Evolutionary conservation across 2,797 vertebrate species (phyloP).

Genomic region (Coranthus polyacanthus): DNA sequence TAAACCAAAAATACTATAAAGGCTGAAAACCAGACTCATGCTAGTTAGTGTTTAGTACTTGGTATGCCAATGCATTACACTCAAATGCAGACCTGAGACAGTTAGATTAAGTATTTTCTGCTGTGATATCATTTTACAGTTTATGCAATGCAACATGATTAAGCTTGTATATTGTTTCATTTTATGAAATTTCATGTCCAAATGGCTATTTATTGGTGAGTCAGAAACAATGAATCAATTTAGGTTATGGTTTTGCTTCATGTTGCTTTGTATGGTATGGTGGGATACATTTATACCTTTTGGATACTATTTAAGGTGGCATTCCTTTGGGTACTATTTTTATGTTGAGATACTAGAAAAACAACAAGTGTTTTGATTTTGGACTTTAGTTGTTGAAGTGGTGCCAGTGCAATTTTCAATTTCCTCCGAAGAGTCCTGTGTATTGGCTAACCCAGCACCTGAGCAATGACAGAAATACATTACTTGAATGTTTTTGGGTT

Average conservation of each 20-base stretch:
- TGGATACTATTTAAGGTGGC: slow-evolving; percentile 45
- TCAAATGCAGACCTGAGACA: slow-evolving; percentile 22
- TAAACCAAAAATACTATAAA: slow-evolving; percentile 46
- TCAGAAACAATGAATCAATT: slow-evolving; percentile 37
- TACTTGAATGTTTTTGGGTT: slow-evolving; percentile 84
- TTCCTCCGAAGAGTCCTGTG: slow-evolving; percentile 56
- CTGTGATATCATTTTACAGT: slow-evolving; percentile 25
- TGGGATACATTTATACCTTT: slow-evolving; percentile 42
- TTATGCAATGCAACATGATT: slow-evolving; percentile 43
- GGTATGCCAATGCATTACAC: slow-evolving; percentile 8
- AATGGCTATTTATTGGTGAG: slow-evolving; percentile 68
- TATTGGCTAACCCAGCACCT: slow-evolving; percentile 75
- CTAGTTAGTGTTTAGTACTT: slow-evolving; percentile 2
- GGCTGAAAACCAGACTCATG: slow-evolving; percentile 4
- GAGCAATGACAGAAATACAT: slow-evolving; percentile 81
- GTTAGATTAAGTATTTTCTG: not conserved
- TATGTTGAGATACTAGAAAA: slow-evolving; percentile 27
- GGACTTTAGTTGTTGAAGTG: slow-evolving; percentile 26
- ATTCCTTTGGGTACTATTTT: slow-evolving; percentile 40
- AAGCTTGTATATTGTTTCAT: slow-evolving; percentile 48
- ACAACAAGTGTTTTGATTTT: slow-evolving; percentile 40
- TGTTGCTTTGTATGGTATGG: slow-evolving; percentile 47
- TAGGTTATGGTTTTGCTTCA: slow-evolving; percentile 34
- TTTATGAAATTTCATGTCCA: slow-evolving; percentile 40
- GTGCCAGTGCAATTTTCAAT: slow-evolving; percentile 49